Percentiles rank a stretch among this genome's conserved stretches.
Conservation (phyloP, 37 sponge, comb jelly and placozoan species). For the Tethya wilhelma region DNA sequence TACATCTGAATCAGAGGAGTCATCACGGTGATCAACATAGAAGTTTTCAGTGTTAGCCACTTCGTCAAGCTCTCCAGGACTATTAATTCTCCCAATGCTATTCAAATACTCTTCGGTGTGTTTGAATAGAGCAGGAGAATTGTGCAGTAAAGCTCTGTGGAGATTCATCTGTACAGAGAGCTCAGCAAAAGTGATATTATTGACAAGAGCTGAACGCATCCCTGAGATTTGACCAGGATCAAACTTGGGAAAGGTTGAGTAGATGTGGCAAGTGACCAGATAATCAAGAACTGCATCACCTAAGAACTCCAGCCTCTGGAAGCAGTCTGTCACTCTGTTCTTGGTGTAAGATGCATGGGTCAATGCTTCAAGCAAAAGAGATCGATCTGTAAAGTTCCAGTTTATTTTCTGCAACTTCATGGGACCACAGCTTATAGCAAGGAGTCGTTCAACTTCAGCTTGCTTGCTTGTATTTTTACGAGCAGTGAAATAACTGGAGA, state of each 20-base stretch:
- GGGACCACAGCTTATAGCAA: not conserved
- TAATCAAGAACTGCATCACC: conserved; percentile 98
- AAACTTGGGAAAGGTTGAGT: conserved; percentile 58
- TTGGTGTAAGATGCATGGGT: conserved; percentile 92
- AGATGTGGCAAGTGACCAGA: conserved; percentile 81
- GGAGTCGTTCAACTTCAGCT: not conserved
- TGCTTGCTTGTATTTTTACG: conserved; percentile 3
- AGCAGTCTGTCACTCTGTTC: conserved; percentile 89
- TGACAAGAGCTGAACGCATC: conserved; percentile 90
- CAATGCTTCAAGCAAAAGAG: conserved; percentile 84
- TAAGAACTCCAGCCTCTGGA: conserved; percentile 96
- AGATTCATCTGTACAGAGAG: conserved; percentile 54
- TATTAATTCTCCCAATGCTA: not conserved
- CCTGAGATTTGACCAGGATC: conserved; percentile 84
- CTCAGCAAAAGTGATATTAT: conserved; percentile 86
- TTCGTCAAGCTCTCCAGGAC: not conserved
- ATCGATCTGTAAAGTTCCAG: conserved; percentile 76
- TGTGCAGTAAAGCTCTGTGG: conserved; percentile 54
- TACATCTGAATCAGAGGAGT: not conserved
- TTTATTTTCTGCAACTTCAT: not conserved
- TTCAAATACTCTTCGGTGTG: conserved; percentile 39
- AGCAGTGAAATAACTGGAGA: conserved; percentile 4
- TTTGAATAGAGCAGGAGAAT: conserved; percentile 53
- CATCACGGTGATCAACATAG: not conserved
- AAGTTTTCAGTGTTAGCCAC: not conserved